A percentile compares a stretch with the other conserved stretches of the same genome.
Evolutionary conservation across 2,113 vertebrate genomes (phyloP).

Genomic region (Pogonocichla stellata): DNA sequence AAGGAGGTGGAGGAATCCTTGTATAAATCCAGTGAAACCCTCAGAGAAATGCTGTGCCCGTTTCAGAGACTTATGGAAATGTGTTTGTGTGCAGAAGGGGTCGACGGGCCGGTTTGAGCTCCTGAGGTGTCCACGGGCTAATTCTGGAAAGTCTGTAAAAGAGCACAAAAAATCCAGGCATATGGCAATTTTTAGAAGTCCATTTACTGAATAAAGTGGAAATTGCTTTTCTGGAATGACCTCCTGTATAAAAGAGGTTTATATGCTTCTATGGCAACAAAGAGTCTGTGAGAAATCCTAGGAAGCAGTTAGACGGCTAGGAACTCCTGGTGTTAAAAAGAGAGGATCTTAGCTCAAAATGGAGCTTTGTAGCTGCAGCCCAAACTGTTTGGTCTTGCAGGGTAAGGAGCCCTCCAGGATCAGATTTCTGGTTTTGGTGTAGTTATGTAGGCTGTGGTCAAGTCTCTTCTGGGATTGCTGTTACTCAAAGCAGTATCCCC

Average conservation of each 20-base stretch:
- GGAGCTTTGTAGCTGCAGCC: not conserved
- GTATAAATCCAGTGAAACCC: not conserved
- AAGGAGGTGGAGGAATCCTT: not conserved
- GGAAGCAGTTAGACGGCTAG: not conserved
- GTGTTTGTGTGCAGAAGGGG: not conserved
- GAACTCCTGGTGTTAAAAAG: not conserved
- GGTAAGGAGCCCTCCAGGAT: not conserved
- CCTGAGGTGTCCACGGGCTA: not conserved
- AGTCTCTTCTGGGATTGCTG: not conserved
- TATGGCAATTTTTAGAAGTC: not conserved
- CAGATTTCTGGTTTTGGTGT: not conserved
- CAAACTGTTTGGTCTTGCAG: not conserved
- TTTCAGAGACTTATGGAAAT: not conserved
- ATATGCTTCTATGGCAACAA: not conserved
- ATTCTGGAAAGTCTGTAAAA: not conserved
- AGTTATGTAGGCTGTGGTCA: not conserved
- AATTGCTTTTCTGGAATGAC: not conserved
- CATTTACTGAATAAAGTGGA: not conserved
- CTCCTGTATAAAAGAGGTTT: not conserved
- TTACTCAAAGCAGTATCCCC: not conserved
- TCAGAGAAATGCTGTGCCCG: accelerated
- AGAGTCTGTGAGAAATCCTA: not conserved
- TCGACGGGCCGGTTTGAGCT: accelerated
- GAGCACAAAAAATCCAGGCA: not conserved
- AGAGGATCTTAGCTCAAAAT: not conserved